Percentiles rank a stretch among this genome's conserved stretches.
Evolutionary conservation across 2,888 invertebrate species (phyloP).

Genomic region (Acanthosepion lycidas): DNA sequence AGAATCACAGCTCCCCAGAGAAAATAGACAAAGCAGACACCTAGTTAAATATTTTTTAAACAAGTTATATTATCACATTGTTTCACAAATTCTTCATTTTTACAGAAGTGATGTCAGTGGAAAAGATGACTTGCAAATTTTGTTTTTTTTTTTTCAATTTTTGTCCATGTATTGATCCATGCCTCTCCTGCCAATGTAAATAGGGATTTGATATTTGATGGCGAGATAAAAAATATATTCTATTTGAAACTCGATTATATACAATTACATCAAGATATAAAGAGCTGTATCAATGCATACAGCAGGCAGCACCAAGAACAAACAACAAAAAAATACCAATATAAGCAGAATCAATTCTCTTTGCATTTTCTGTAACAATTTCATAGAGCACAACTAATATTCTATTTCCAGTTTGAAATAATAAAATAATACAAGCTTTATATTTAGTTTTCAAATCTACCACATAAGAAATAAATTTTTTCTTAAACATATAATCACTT

Average conservation of each 20-base stretch:
- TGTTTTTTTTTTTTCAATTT: neutral
- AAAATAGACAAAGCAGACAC: neutral
- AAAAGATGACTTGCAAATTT: neutral
- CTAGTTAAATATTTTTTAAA: neutral
- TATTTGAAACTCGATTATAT: slow-evolving; percentile 10
- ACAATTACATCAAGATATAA: neutral
- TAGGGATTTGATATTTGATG: neutral
- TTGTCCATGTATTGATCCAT: neutral
- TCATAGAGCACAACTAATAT: neutral
- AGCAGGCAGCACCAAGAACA: neutral
- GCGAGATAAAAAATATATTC: neutral
- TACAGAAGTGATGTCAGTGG: neutral
- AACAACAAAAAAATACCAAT: neutral
- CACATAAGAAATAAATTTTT: no score
- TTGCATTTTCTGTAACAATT: neutral
- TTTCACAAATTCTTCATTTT: slow-evolving; percentile 16
- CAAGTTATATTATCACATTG: neutral
- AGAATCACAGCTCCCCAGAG: neutral
- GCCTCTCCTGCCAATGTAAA: neutral
- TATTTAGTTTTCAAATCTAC: no score
- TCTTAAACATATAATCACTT: no score
- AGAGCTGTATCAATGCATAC: neutral
- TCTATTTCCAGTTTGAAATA: neutral
- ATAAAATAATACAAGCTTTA: no score
- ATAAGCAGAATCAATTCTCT: neutral